Evolutionary conservation across 2,113 vertebrate genomes (phyloP).

Genomic region (Clinocottus analis): DNA sequence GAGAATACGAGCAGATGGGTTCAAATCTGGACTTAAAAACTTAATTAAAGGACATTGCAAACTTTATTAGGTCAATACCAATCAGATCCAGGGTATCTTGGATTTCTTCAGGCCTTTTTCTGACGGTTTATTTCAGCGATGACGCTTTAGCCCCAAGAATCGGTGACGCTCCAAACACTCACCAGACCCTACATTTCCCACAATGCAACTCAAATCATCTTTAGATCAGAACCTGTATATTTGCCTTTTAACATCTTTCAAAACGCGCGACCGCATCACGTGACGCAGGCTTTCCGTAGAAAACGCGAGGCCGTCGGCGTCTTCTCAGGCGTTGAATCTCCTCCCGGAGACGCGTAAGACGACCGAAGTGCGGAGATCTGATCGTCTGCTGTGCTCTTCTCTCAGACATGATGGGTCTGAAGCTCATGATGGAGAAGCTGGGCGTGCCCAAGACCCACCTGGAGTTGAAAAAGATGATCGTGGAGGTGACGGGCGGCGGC

Average conservation of each 20-base stretch:
- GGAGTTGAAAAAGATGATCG: slow-evolving; percentile 98
- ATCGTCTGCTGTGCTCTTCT: background rate
- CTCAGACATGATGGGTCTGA: slow-evolving; percentile 96
- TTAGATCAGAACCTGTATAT: too few species aligned
- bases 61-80: too few species aligned
- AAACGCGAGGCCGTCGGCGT: too few species aligned
- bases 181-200: background rate
- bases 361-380: background rate
- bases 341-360: background rate
- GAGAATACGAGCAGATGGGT: too few species aligned
- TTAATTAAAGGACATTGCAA: too few species aligned
- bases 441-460: slow-evolving; percentile 96
- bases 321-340: background rate
- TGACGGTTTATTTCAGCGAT: too few species aligned
- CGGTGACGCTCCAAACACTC: background rate
- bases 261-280: background rate
- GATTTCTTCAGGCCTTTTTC: too few species aligned
- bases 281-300: background rate
- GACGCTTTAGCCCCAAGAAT: background rate
- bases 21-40: too few species aligned
- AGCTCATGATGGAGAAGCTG: slow-evolving; percentile 98
- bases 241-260: background rate
- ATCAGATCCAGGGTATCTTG: too few species aligned
- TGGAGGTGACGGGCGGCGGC: slow-evolving; percentile 92
- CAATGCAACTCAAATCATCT: background rate